A percentile compares a stretch with the other conserved stretches of the same genome.
These are phyloP conservation scores for Aleadryas rufinucha DNA, from an alignment of 2,113 vertebrate species.

Conservation along the genomic window DNA sequence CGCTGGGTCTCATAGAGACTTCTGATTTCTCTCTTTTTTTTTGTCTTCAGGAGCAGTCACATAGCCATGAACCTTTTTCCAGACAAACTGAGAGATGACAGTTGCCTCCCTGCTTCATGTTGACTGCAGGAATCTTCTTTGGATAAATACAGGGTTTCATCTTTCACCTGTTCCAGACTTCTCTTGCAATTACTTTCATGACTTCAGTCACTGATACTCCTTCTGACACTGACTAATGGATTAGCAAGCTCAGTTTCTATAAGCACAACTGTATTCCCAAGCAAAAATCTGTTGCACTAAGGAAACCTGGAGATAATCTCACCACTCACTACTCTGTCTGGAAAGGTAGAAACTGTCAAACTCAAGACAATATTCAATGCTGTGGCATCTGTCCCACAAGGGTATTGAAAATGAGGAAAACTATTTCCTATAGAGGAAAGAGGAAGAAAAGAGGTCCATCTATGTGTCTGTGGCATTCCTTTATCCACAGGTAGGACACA, in stretches of 20 bases:
- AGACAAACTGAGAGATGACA: not conserved
- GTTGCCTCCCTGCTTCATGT: conserved; percentile 1
- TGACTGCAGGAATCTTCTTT: conserved; percentile 18
- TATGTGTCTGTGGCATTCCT: not conserved
- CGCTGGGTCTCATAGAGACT: not conserved
- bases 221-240: conserved; percentile 27
- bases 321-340: not conserved
- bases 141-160: conserved; percentile 50
- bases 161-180: conserved; percentile 43
- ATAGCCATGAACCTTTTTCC: not conserved
- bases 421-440: not conserved
- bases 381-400: not conserved
- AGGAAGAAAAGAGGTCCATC: not conserved
- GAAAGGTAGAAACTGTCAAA: not conserved
- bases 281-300: not conserved
- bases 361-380: not conserved
- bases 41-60: not conserved
- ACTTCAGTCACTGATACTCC: not conserved
- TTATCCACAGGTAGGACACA: not conserved
- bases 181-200: conserved; percentile 32
- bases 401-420: not conserved
- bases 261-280: not conserved
- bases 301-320: not conserved
- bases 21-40: not conserved
- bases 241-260: not conserved